phyloP scores from a whole-genome alignment of 2,888 invertebrate species.

The Cantharis lateralis region DNA sequence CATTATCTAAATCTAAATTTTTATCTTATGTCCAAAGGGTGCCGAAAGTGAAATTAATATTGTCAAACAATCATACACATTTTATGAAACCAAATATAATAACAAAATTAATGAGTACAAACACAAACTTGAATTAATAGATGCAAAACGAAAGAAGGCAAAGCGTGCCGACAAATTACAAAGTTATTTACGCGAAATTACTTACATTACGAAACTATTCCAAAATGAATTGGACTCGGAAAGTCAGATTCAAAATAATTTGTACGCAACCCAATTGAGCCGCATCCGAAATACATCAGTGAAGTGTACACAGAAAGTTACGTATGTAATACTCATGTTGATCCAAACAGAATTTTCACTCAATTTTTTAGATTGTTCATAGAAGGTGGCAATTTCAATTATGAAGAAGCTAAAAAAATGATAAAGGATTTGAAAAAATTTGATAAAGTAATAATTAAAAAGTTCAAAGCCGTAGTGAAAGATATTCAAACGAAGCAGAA shows the following conservation, averaged over 20 bases:
- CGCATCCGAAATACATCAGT: constrained; percentile 9
- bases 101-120: not conserved
- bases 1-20: not conserved
- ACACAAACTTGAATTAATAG: constrained; percentile 1
- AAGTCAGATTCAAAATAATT: not conserved
- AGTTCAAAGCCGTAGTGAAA: constrained; percentile 10
- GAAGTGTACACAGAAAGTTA: constrained; percentile 7
- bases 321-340: not conserved
- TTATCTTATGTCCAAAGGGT: constrained; percentile 13
- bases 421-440: constrained; percentile 20
- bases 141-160: not conserved
- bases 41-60: constrained; percentile 26
- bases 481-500: constrained; percentile 12
- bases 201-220: not conserved
- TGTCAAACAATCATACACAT: not conserved
- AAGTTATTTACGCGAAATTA: not conserved
- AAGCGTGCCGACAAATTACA: not conserved
- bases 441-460: constrained; percentile 26
- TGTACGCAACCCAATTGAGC: constrained; percentile 14
- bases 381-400: constrained; percentile 44
- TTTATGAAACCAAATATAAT: not conserved
- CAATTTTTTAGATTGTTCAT: constrained; percentile 42
- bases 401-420: constrained; percentile 38
- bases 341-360: not conserved
- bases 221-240: constrained; percentile 8